Evolutionary conservation across 2,113 vertebrate species (phyloP), one percentile per base, ranked within the genome.

Genomic region (Phrynocephalus versicolor): DNA sequence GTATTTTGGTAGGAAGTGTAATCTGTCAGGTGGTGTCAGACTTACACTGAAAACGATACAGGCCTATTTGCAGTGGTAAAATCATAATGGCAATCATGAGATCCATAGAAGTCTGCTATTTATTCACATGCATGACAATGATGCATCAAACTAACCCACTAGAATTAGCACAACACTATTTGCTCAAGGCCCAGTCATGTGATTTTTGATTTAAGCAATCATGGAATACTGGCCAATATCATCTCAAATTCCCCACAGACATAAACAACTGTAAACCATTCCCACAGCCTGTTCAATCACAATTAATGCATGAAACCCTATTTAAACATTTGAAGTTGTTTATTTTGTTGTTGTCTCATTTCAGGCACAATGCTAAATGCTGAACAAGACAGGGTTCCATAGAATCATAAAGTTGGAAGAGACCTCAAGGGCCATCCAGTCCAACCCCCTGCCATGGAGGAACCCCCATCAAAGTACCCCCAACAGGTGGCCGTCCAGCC

Each of bases 161-260:
- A 33, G 76, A 90, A 87, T n/a, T 13, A 81, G 85, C 3, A 73
- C 70, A 13, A 60, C 85, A 78, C 78, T 84, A n/a, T 51, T 72
- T 16, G 0, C 58, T 15, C 78, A 55, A 69, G 9, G 69, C 87
- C 79, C 37, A 55, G 13, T 55, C 2, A 9, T 1, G 21, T 35
- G 67, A 65, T 30, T 21, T 2, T 67, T 33, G 82, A 62, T 0
- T n/a, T 39, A 69, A 19, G 51, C 25, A 27, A 79, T 83, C 81
- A 58, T 65, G 79, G 23, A 51, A 13, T 76, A 23, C 55, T 35
- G 14, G n/a, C 81, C 78, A 85, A 80, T 60, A 78, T 84, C 45
- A 10, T 51, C 58, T 30, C 19, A 16, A 16, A 18, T 67, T 74
- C 82, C 37, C 30, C 58, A 60, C 1, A 60, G 58, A 60, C 14